These are phyloP conservation scores for Leptonema lineaticorne DNA, from an alignment of 1,140 invertebrate species.

Conservation along the genomic window DNA sequence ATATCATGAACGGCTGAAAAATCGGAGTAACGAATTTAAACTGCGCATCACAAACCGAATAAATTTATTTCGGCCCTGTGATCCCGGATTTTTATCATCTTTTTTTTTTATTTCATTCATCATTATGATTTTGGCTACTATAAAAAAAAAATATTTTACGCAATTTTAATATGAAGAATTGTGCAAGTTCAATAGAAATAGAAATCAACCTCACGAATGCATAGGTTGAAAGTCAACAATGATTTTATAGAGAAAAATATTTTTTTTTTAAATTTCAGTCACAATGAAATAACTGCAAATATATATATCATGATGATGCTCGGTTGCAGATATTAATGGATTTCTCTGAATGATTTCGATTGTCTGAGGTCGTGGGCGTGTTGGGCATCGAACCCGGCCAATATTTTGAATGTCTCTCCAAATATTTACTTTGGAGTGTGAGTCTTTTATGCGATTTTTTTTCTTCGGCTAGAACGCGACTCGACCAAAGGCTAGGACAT, in stretches of 20 bases:
- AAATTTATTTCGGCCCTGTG: no score
- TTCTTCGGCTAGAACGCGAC: neutral
- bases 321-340: constrained; percentile 36
- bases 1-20: neutral
- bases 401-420: constrained; percentile 31
- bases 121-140: no score
- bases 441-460: neutral
- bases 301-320: neutral
- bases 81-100: no score
- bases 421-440: constrained; percentile 39
- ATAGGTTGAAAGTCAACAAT: neutral
- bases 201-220: neutral
- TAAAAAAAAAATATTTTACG: no score
- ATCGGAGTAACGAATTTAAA: constrained; percentile 10
- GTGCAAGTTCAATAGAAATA: no score
- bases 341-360: constrained; percentile 19
- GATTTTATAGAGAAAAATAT: neutral
- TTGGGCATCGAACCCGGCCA: neutral
- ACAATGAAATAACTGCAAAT: neutral
- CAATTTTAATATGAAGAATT: no score
- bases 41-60: neutral
- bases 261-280: neutral
- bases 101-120: no score
- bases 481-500: no score
- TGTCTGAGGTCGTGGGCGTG: constrained; percentile 35